phyloP scores from a whole-genome alignment of 2,888 invertebrate genomes.

The Eristalinus sepulchralis region DNA sequence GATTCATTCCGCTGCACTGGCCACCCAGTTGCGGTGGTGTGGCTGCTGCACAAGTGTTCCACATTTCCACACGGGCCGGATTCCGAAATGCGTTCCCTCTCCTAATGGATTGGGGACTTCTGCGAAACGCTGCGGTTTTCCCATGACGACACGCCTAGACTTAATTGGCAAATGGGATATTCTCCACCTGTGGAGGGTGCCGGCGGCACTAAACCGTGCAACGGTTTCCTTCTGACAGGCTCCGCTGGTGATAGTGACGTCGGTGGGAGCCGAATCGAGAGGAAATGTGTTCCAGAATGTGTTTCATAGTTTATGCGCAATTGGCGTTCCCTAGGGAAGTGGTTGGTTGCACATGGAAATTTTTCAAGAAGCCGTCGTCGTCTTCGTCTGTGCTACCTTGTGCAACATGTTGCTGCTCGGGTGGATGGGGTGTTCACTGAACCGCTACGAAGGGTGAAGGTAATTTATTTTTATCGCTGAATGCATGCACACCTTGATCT shows the following conservation, averaged over 20 bases:
- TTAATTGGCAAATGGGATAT: slow-evolving; percentile 66
- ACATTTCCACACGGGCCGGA: slow-evolving; percentile 28
- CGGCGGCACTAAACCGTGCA: slow-evolving; percentile 49
- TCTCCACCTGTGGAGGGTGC: slow-evolving; percentile 48
- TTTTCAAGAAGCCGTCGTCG: background rate
- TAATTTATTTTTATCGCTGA: slow-evolving; percentile 25
- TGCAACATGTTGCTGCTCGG: slow-evolving; percentile 49
- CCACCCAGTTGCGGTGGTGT: slow-evolving; percentile 39
- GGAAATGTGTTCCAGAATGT: slow-evolving; percentile 56
- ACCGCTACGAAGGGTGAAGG: slow-evolving; percentile 53
- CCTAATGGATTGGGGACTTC: slow-evolving; percentile 34
- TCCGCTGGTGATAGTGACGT: slow-evolving; percentile 10
- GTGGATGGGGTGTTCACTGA: slow-evolving; percentile 23
- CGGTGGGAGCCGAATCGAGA: slow-evolving; percentile 51
- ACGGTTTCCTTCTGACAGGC: slow-evolving; percentile 58
- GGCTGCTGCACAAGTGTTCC: slow-evolving; percentile 51
- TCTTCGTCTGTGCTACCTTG: background rate
- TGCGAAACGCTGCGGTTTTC: slow-evolving; percentile 17
- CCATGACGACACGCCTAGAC: slow-evolving; percentile 41
- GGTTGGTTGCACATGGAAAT: slow-evolving; percentile 31
- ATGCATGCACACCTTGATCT: slow-evolving; percentile 3
- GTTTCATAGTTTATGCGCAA: slow-evolving; percentile 40
- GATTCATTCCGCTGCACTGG: slow-evolving; percentile 51
- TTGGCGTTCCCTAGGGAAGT: slow-evolving; percentile 60
- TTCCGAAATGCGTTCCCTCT: slow-evolving; percentile 19